phyloP scores from a whole-genome alignment of 2,797 vertebrate species.

The Onychomys leucogaster region DNA sequence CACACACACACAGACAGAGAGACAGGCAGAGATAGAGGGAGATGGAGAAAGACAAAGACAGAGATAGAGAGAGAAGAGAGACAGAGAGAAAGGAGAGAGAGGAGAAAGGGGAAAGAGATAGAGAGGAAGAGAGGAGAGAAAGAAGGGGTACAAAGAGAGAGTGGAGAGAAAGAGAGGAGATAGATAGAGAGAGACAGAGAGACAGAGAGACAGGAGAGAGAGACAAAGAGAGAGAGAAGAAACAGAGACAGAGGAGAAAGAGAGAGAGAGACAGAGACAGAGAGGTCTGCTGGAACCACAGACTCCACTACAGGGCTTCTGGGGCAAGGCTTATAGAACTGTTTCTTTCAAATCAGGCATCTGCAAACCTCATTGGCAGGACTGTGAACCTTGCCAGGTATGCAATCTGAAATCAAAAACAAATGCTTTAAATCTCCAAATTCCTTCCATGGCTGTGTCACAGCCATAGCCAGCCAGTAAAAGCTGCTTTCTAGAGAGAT shows the following conservation, averaged over 20 bases:
- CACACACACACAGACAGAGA: no score
- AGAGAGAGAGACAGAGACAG: neutral
- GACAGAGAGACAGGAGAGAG: neutral
- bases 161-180: neutral
- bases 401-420: slow-evolving; percentile 3
- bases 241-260: neutral
- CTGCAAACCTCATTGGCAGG: neutral
- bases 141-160: neutral
- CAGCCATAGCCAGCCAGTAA: neutral
- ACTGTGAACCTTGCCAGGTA: neutral
- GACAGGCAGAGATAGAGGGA: no score
- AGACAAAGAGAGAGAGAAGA: no score
- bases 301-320: neutral
- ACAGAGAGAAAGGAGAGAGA: no score
- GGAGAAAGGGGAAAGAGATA: neutral
- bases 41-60: no score
- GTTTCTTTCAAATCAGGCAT: neutral
- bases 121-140: no score
- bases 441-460: neutral
- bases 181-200: neutral
- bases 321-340: neutral
- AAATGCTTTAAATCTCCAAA: slow-evolving; percentile 15
- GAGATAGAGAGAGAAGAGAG: no score
- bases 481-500: neutral
- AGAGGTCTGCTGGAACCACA: neutral